Evolutionary conservation across 2,888 invertebrate genomes (phyloP), one percentile per base, ranked within the genome.

Genomic region (Phortica okadai): DNA sequence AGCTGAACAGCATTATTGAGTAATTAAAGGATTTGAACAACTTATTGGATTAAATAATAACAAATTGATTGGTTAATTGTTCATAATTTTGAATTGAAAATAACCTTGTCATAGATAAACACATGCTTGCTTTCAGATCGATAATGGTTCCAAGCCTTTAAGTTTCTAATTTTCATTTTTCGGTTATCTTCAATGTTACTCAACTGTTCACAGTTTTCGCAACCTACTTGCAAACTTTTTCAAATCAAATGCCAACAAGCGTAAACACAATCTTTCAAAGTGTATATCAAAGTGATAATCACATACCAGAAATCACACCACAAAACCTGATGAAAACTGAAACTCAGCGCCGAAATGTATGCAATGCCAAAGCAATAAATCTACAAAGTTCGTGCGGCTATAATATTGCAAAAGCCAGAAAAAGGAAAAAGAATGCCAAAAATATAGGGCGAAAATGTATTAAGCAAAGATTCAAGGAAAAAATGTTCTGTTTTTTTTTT

Each of bases 301-400:
- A 50, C 70, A 72, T 25, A 56, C 10, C 70, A 72, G 33, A 72
- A 69, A 69, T 21, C 50, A 42, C 56, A 54, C 54, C 54, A 72
- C n/a, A 66, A 72, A 56, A 54, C 54, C 70, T 44, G 70, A 72
- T 72, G 70, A 72, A 56, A 72, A 72, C 70, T 72, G 4, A 72
- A 14, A 72, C 33, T 72, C 41, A 54, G 25, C 74, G 54, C 81
- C 79, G 76, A 76, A 81, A 81, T 79, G 79, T 77, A 58, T 77
- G 79, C 79, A 54, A 72, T n/a, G 45, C 16, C 73, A 59, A 82
- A n/a, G 67, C 67, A 72, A 72, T 72, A 72, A 72, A 72, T 72
- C 70, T 72, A 44, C 85, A 87, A 87, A 84, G 84, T 82, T 77
- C 69, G 64, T 41, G 66, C 81, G 70, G 78, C 76, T 67, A 78